phyloP scores from a whole-genome alignment of 23 tunicate genomes.

The Aplidium turbinatum region DNA sequence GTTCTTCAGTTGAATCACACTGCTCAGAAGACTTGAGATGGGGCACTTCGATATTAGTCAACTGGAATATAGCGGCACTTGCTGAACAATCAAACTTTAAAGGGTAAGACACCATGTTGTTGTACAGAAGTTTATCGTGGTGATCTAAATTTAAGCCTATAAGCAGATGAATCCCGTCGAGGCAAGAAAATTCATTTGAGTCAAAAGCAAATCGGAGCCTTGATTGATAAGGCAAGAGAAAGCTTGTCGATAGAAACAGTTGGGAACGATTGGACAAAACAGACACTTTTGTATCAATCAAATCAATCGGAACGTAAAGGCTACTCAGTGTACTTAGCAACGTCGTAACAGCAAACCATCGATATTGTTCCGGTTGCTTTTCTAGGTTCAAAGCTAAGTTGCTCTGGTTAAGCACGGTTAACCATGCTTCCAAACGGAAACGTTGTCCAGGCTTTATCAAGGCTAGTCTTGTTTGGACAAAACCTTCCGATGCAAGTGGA shows the following conservation, averaged over 20 bases:
- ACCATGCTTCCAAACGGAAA: not conserved
- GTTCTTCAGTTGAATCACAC: no score
- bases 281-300: not conserved
- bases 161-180: no score
- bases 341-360: conserved; percentile 1
- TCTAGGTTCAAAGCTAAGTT: not conserved
- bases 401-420: not conserved
- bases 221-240: conserved; percentile 1
- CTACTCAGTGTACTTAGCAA: not conserved
- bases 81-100: no score
- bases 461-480: no score
- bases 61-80: no score
- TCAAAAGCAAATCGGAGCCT: no score
- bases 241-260: not conserved
- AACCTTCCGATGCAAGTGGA: not conserved
- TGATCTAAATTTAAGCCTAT: no score
- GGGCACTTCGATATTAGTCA: no score
- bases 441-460: not conserved
- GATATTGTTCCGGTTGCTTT: not conserved
- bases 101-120: no score
- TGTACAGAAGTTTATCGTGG: no score
- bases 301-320: not conserved
- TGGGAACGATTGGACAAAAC: not conserved
- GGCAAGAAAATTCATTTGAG: no score
- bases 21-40: no score